Evolutionary conservation across 2,113 vertebrate species (phyloP).

Genomic region (Lampris megalopsis): DNA sequence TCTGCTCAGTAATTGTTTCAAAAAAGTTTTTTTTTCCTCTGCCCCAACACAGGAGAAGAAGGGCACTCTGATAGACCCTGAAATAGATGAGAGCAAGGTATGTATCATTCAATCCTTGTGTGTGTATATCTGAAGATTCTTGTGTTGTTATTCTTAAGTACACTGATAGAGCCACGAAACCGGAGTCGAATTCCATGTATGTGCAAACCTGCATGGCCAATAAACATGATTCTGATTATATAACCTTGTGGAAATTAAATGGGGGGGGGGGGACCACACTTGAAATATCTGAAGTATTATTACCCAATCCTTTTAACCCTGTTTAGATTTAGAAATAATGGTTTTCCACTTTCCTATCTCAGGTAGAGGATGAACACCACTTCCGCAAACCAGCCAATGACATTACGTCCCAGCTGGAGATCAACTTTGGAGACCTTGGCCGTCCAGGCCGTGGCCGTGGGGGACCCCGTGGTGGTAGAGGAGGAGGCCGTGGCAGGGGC

Average conservation of each 20-base stretch:
- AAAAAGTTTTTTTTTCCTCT: not conserved
- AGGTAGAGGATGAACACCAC: constrained; percentile 92
- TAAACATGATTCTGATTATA: no score
- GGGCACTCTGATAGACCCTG: constrained; percentile 66
- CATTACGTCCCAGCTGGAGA: constrained; percentile 98
- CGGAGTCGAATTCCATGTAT: no score
- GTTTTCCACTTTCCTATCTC: constrained; percentile 68
- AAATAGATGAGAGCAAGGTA: constrained; percentile 71
- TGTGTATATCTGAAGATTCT: not conserved
- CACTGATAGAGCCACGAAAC: no score
- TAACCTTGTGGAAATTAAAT: no score
- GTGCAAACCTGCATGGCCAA: no score
- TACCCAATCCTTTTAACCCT: not conserved
- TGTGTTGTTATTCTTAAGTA: not conserved
- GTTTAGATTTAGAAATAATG: not conserved
- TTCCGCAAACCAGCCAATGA: constrained; percentile 98
- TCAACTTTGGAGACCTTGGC: constrained; percentile 97
- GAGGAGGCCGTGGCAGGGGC: constrained; percentile 74
- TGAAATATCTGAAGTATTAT: not conserved
- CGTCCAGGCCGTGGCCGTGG: constrained; percentile 95
- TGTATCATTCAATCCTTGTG: not conserved
- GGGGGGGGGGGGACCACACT: no score
- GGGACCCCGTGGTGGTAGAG: constrained; percentile 89
- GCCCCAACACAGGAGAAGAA: constrained; percentile 63
- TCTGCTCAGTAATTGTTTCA: not conserved